Percentiles rank a stretch among this genome's conserved stretches.
phyloP scores from a whole-genome alignment of 2,888 invertebrate genomes.

The Mythimna loreyi region DNA sequence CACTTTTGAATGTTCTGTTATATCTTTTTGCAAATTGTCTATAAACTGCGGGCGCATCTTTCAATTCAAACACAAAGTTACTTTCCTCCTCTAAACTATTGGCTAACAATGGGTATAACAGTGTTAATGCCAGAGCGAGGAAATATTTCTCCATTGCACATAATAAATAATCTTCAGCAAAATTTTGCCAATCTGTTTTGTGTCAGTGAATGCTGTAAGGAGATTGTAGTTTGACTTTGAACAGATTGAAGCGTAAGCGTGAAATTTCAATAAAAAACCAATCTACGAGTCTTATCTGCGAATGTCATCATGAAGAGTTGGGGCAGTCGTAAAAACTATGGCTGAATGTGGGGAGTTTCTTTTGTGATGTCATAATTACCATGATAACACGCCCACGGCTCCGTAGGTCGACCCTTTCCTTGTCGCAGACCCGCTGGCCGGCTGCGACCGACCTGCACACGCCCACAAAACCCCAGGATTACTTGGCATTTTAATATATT shows the following conservation, averaged over 20 bases:
- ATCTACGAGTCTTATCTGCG: conserved; percentile 58
- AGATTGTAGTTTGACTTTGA: conserved; percentile 45
- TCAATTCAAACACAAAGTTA: conserved; percentile 62
- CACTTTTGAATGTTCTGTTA: conserved; percentile 67
- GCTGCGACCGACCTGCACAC: conserved; percentile 64
- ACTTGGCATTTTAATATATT: conserved; percentile 60
- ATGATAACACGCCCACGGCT: conserved; percentile 71
- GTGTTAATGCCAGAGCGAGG: conserved; percentile 34
- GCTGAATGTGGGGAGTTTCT: conserved; percentile 66
- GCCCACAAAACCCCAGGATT: conserved; percentile 65
- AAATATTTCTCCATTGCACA: conserved; percentile 54
- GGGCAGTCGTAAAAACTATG: conserved; percentile 66
- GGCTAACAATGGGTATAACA: conserved; percentile 3
- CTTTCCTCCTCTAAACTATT: conserved; percentile 10
- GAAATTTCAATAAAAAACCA: conserved; percentile 68
- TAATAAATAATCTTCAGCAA: conserved; percentile 1
- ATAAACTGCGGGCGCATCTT: conserved; percentile 64
- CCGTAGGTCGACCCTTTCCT: conserved; percentile 76
- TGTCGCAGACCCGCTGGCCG: conserved; percentile 65
- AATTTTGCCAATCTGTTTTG: conserved; percentile 11
- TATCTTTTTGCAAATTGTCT: conserved; percentile 65
- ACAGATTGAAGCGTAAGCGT: conserved; percentile 56
- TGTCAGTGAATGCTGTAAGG: conserved; percentile 57
- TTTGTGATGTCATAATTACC: conserved; percentile 77
- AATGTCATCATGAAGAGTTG: conserved; percentile 56